A percentile compares a stretch with the other conserved stretches of the same genome.
phyloP scores from a whole-genome alignment of 2,797 vertebrate species.

The Tamandua tetradactyla region DNA sequence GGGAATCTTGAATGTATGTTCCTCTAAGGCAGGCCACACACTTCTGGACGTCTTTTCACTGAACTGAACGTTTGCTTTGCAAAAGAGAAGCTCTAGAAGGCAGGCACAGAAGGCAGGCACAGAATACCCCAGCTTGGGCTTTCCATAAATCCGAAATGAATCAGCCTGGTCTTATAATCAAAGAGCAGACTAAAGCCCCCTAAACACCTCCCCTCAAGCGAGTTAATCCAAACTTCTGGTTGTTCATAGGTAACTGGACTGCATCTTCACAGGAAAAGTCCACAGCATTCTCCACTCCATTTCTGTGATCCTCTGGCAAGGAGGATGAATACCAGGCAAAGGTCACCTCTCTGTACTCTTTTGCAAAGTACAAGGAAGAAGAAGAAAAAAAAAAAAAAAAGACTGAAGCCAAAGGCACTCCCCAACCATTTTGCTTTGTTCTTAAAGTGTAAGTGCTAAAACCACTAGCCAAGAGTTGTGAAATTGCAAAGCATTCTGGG shows the following conservation, averaged over 20 bases:
- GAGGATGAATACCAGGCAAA: conserved; percentile 30
- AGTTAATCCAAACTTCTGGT: conserved; percentile 28
- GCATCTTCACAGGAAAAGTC: conserved; percentile 48
- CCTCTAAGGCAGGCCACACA: background rate
- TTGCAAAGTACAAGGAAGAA: conserved; percentile 16
- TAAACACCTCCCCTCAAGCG: background rate
- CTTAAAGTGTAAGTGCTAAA: conserved; percentile 14
- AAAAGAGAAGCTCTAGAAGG: conserved; percentile 31
- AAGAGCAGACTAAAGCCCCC: background rate
- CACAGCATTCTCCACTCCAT: conserved; percentile 26
- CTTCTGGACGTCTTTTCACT: background rate
- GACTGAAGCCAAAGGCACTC: conserved; percentile 26
- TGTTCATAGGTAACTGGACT: conserved; percentile 19
- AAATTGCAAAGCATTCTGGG: conserved; percentile 55
- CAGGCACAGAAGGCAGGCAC: background rate
- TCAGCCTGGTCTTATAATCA: conserved; percentile 8
- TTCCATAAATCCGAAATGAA: conserved; percentile 43
- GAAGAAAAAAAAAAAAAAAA: background rate
- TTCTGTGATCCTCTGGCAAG: background rate
- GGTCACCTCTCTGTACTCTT: conserved; percentile 51
- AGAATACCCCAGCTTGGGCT: background rate
- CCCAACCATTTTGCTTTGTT: conserved; percentile 56
- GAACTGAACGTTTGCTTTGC: background rate
- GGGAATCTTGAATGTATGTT: background rate
- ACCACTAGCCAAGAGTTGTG: conserved; percentile 36